Evolutionary conservation across 1,140 invertebrate genomes (phyloP).

Genomic region (Eumaeus atala): DNA sequence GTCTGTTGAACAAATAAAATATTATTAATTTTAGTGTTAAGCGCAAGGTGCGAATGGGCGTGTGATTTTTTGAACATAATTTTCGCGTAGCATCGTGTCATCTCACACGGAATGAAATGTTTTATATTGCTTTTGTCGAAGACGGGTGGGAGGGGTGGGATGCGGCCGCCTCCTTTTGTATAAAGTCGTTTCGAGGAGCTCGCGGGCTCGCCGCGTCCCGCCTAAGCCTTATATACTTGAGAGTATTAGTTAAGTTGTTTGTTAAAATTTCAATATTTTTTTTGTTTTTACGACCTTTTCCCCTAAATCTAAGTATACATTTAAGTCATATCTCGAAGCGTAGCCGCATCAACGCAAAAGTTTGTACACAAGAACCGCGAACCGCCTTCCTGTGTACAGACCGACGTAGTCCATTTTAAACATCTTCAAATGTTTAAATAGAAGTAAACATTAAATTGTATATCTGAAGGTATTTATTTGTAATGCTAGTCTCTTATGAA

Average conservation of each 20-base stretch:
- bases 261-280: constrained; percentile 73
- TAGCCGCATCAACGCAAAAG: constrained; percentile 57
- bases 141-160: constrained; percentile 41
- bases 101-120: constrained; percentile 70
- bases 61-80: constrained; percentile 66
- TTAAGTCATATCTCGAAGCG: constrained; percentile 71
- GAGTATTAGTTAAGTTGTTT: constrained; percentile 73
- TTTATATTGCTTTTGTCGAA: constrained; percentile 70
- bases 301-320: constrained; percentile 71
- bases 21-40: constrained; percentile 74
- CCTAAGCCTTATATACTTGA: constrained; percentile 43
- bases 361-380: constrained; percentile 51
- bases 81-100: constrained; percentile 70
- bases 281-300: constrained; percentile 72
- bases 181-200: constrained; percentile 44
- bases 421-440: constrained; percentile 73
- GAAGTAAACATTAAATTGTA: constrained; percentile 72
- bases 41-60: constrained; percentile 68
- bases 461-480: constrained; percentile 74
- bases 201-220: constrained; percentile 29
- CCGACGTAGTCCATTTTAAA: constrained; percentile 65
- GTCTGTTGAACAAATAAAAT: constrained; percentile 73
- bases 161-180: constrained; percentile 45
- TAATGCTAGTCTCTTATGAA: constrained; percentile 74
- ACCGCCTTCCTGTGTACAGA: constrained; percentile 49